phyloP scores from a whole-genome alignment of 2,888 invertebrate species.

The Melipona beecheii region DNA sequence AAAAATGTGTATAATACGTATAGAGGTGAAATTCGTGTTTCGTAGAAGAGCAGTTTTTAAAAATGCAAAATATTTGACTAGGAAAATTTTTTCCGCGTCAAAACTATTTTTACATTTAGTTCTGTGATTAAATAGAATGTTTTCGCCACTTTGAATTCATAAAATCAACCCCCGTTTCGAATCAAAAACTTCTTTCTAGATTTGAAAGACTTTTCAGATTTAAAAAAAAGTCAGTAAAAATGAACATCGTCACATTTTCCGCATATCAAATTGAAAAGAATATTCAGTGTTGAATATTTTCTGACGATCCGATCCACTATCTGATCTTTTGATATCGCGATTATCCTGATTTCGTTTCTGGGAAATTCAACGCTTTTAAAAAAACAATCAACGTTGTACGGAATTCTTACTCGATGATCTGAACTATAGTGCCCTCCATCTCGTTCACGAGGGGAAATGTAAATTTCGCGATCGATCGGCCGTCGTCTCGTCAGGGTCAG shows the following conservation, averaged over 20 bases:
- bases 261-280: no score
- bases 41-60: background rate
- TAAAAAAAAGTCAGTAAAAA: no score
- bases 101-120: background rate
- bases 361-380: background rate
- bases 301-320: no score
- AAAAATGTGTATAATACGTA: background rate
- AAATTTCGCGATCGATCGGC: conserved; percentile 63
- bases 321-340: background rate
- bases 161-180: no score
- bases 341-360: background rate
- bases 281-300: no score
- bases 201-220: no score
- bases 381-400: background rate
- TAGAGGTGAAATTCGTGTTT: background rate
- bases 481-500: conserved; percentile 65
- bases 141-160: no score
- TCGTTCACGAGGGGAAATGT: conserved; percentile 46
- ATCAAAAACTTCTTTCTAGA: no score
- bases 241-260: no score
- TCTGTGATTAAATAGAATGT: background rate
- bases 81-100: background rate
- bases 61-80: background rate
- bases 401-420: conserved; percentile 15
- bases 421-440: conserved; percentile 21